These are phyloP conservation scores for Rhimphoctona megacephalus DNA, from an alignment of 2,888 invertebrate genomes.

Conservation along the genomic window DNA sequence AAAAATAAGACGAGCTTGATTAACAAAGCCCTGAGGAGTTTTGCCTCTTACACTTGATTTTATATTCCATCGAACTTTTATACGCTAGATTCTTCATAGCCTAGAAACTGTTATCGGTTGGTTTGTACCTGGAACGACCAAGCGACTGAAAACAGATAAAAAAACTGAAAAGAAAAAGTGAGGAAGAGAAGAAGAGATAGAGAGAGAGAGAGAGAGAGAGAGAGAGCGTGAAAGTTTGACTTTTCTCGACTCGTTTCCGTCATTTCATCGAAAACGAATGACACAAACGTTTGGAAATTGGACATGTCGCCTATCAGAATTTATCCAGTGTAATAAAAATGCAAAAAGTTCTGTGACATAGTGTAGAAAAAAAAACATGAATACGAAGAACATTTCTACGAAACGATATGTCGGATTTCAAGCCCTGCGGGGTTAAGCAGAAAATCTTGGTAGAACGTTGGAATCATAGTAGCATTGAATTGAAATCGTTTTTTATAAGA, in stretches of 20 bases:
- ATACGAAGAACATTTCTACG: background rate
- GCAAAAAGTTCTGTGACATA: background rate
- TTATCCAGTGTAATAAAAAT: background rate
- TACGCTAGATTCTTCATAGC: constrained; percentile 30
- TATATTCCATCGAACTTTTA: constrained; percentile 49
- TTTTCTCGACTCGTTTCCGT: constrained; percentile 10
- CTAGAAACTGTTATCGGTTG: background rate
- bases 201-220: background rate
- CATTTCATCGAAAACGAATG: constrained; percentile 25
- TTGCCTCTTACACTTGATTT: constrained; percentile 27
- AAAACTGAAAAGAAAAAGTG: background rate
- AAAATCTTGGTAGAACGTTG: background rate
- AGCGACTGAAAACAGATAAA: background rate
- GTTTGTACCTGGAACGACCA: background rate
- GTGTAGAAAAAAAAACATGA: background rate
- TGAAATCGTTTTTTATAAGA: background rate
- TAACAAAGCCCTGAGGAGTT: constrained; percentile 38
- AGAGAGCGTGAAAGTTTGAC: constrained; percentile 43
- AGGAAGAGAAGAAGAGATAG: constrained; percentile 14
- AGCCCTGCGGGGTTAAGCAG: background rate
- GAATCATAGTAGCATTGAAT: background rate
- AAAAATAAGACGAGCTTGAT: constrained; percentile 15
- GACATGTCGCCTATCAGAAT: constrained; percentile 17
- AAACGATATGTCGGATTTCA: background rate
- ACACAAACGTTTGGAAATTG: constrained; percentile 13